phyloP scores from a whole-genome alignment of 2,888 invertebrate genomes.

The Drosophila niveifrons region DNA sequence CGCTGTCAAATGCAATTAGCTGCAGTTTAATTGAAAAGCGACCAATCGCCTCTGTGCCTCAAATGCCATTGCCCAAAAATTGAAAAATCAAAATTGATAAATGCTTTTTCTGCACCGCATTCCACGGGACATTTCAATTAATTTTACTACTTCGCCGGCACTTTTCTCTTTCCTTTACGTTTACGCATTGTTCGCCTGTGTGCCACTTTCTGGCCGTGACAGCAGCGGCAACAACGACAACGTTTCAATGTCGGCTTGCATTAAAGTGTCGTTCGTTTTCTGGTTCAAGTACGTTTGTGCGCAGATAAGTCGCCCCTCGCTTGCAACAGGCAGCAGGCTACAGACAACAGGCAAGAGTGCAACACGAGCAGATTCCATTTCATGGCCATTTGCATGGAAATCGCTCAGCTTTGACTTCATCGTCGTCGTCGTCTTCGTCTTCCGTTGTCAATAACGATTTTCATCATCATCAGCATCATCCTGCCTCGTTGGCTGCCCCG shows the following conservation, averaged over 20 bases:
- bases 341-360: slow-evolving; percentile 8
- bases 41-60: slow-evolving; percentile 22
- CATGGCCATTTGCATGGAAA: slow-evolving; percentile 84
- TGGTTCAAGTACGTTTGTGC: slow-evolving; percentile 83
- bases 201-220: slow-evolving; percentile 63
- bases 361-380: slow-evolving; percentile 74
- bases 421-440: slow-evolving; percentile 46
- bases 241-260: slow-evolving; percentile 82
- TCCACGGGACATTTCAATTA: slow-evolving; percentile 66
- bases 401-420: slow-evolving; percentile 54
- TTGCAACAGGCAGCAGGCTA: not conserved
- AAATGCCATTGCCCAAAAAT: slow-evolving; percentile 69
- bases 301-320: slow-evolving; percentile 52
- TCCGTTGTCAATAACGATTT: slow-evolving; percentile 83
- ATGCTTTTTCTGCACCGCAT: slow-evolving; percentile 50
- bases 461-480: slow-evolving; percentile 81
- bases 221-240: slow-evolving; percentile 49
- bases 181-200: slow-evolving; percentile 62
- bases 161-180: slow-evolving; percentile 63
- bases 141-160: slow-evolving; percentile 59
- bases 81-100: slow-evolving; percentile 46
- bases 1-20: slow-evolving; percentile 77
- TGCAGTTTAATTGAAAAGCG: slow-evolving; percentile 73
- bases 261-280: slow-evolving; percentile 83
- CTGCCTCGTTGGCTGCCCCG: slow-evolving; percentile 29